Evolutionary conservation across 2,888 invertebrate genomes (phyloP).

Genomic region (Thumatha senex): DNA sequence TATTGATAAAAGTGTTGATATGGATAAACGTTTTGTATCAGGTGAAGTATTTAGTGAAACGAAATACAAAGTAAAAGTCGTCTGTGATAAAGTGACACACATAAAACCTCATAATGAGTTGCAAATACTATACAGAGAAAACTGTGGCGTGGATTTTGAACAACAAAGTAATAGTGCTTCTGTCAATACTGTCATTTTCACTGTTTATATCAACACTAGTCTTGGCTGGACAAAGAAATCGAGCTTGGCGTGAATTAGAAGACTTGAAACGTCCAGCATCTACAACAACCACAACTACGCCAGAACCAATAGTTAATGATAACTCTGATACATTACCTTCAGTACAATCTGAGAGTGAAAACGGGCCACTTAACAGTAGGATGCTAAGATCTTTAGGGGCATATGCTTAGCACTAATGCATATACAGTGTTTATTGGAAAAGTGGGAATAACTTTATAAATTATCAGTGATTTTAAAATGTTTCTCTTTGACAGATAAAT

Average conservation of each 20-base stretch:
- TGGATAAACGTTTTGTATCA: conserved; percentile 15
- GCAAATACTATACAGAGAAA: conserved; percentile 57
- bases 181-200: conserved; percentile 60
- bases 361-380: neutral
- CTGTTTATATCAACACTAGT: conserved; percentile 67
- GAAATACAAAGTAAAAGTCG: conserved; percentile 18
- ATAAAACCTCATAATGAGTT: conserved; percentile 37
- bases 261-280: conserved; percentile 14
- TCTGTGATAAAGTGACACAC: conserved; percentile 8
- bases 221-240: conserved; percentile 61
- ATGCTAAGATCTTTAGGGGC: conserved; percentile 3
- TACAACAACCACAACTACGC: neutral
- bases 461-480: neutral
- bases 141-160: conserved; percentile 63
- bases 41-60: conserved; percentile 19
- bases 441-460: neutral
- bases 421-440: neutral
- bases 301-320: neutral
- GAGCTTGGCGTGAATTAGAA: conserved; percentile 42
- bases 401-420: neutral
- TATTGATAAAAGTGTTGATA: conserved; percentile 12
- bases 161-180: conserved; percentile 69
- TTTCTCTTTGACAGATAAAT: neutral
- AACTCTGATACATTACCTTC: neutral
- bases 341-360: neutral